These are phyloP conservation scores for Ceratosolen fusciceps DNA, from an alignment of 1,140 invertebrate genomes.

Conservation along the genomic window DNA sequence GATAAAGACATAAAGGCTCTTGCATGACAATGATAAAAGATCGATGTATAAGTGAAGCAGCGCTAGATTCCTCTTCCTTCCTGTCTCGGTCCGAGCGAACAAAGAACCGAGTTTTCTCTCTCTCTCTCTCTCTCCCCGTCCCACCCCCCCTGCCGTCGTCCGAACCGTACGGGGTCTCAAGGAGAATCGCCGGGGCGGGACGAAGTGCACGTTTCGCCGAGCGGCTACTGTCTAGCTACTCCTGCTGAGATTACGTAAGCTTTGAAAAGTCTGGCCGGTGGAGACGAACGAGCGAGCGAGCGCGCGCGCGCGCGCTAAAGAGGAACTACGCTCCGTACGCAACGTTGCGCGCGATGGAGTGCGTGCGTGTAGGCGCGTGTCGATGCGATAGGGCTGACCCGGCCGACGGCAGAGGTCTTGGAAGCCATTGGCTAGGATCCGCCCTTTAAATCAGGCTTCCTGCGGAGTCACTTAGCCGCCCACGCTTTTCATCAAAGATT, in stretches of 20 bases:
- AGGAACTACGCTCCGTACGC: constrained; percentile 68
- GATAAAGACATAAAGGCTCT: background rate
- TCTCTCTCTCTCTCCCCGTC: background rate
- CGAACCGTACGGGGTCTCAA: no score
- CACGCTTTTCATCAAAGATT: background rate
- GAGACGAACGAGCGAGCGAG: background rate
- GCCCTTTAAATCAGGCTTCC: constrained; percentile 34
- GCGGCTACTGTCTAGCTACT: background rate
- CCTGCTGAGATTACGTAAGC: constrained; percentile 59
- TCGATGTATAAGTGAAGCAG: constrained; percentile 5
- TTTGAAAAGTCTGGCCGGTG: constrained; percentile 62
- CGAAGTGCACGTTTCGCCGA: constrained; percentile 3
- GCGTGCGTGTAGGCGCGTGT: background rate
- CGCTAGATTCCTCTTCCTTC: background rate
- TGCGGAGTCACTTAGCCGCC: background rate
- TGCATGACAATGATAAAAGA: background rate
- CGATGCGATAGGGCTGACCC: background rate
- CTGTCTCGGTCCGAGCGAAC: background rate
- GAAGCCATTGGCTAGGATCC: constrained; percentile 10
- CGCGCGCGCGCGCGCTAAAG: constrained; percentile 38
- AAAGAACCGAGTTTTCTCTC: background rate
- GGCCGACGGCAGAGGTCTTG: no score
- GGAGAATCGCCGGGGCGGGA: background rate
- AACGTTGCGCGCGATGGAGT: constrained; percentile 19
- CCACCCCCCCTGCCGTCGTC: background rate